These are phyloP conservation scores for Pseudorhombus dupliciocellatus DNA, from an alignment of 2,113 vertebrate species.

Conservation along the genomic window DNA sequence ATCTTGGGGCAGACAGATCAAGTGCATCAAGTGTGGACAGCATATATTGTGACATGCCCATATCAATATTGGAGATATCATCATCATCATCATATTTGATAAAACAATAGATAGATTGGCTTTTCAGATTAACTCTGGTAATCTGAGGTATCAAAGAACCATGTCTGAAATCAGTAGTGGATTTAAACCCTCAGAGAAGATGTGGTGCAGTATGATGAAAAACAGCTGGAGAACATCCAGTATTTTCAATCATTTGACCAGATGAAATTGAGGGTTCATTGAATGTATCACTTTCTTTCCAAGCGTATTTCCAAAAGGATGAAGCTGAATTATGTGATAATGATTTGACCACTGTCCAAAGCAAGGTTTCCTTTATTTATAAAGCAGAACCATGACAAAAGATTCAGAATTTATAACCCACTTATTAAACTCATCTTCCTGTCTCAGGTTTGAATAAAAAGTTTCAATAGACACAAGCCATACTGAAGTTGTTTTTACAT, in stretches of 20 bases:
- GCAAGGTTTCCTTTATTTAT: too few relatives aligned
- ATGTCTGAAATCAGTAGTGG: not conserved
- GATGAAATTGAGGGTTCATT: not conserved
- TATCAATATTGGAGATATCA: not conserved
- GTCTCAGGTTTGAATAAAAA: conserved; percentile 6
- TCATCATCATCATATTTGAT: too few relatives aligned
- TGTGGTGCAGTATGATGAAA: too few relatives aligned
- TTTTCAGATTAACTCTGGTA: too few relatives aligned
- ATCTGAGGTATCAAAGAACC: not conserved
- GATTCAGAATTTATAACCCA: not conserved
- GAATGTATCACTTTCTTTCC: not conserved
- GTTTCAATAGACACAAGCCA: conserved; percentile 14
- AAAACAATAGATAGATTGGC: too few relatives aligned
- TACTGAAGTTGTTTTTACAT: conserved; percentile 22
- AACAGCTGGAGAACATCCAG: not conserved
- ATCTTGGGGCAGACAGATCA: too few relatives aligned
- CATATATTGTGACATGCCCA: not conserved
- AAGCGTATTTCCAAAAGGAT: not conserved
- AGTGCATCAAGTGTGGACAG: not conserved
- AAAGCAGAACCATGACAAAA: too few relatives aligned
- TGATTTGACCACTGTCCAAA: too few relatives aligned
- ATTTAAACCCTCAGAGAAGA: too few relatives aligned
- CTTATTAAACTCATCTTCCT: conserved; percentile 24
- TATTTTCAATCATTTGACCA: not conserved
- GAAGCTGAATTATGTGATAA: too few relatives aligned